Evolutionary conservation across 2,888 invertebrate species (phyloP), one percentile per base, ranked within the genome.

Genomic region (Apotomis turbidana): DNA sequence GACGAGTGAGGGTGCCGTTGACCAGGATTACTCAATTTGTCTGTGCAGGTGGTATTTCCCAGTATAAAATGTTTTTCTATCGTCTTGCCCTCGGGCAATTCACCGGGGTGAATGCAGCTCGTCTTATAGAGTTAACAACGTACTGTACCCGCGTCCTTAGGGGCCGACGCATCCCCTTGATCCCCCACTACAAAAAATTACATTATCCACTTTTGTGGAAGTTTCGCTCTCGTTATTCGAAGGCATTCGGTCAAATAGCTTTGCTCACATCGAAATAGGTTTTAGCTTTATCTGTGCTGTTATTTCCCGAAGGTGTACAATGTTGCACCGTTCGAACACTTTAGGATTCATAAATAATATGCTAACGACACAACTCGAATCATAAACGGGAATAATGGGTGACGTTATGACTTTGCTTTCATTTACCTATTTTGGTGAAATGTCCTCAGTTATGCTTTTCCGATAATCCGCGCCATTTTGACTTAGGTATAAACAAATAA

Each of bases 101-200:
- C 77, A 77, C 77, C 89, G 87, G 75, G 62, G 84, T 82, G 87
- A 84, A 78, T 78, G 81, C 79, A 82, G 86, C 86, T 85, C 90
- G 87, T 88, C 90, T 90, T 93, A 92, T 91, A 91, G 91, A 91
- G 90, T 93, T 90, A 90, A 85, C 87, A 86, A 87, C 87, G 86
- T 86, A 85, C 84, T 81, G 85, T 85, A 83, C 87, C 84, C 85
- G 83, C 84, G 85, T 86, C 88, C 90, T 90, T 82, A 75, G 84
- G 81, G 91, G 89, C 85, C 78, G 83, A 82, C 84, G 81, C 83
- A 83, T 85, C 87, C 87, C 84, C 85, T 77, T 78, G 78, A 83
- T 82, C 80, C 86, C 85, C 86, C 76, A 76, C 74, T 46, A 79
- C 82, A 84, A 89, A 89, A 89, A 87, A 90, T 86, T 81, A 85